Base-by-base conservation (phyloP, 2,888 invertebrate species). In the Podotricha telesiphe region DNA sequence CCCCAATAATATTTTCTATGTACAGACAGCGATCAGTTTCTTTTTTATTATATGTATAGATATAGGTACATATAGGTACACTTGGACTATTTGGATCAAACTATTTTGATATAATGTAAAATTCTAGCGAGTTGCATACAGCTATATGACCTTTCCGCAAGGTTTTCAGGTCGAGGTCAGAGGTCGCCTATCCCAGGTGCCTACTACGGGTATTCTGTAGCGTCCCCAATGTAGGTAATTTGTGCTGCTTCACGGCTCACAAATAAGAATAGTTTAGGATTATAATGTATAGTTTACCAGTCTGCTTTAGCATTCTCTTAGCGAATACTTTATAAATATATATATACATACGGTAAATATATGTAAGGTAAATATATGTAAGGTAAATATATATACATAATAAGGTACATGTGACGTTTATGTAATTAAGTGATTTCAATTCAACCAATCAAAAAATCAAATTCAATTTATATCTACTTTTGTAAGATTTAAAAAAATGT, bases 71-170 rank as follows among this genome's bases (percentile, higher is more conserved):
- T 22, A 19, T 20, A n/a, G 20, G 1, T 20, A 22, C n/a, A 22
- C 45, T 17, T 66, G 17, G 22, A 50, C 59, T 66, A 59, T 59
- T 66, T 58, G 19, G 28, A 66, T 59, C 22, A 50, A 67, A 62
- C 67, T 45, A 59, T 59, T 40, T 37, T 47, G 47, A 34, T 56
- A 63, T 62, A 51, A 37, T 63, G 62, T 68, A 45, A 47, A 51
- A 22, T 68, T 63, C 63, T 48, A 63, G 59, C 53, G 58, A 64
- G 15, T 61, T 67, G 61, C 55, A 65, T 58, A 63, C 67, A 68
- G 77, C 75, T 75, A 80, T 69, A 73, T 81, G 84, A 82, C 83
- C 86, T 87, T 82, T 81, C 77, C 76, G 73, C 75, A 73, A 70
- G 74, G 79, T 80, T 86, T 85, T 73, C 78, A 79, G 72, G 73